Conservation (phyloP, 2,888 invertebrate species). For the Julus scandinavius region DNA sequence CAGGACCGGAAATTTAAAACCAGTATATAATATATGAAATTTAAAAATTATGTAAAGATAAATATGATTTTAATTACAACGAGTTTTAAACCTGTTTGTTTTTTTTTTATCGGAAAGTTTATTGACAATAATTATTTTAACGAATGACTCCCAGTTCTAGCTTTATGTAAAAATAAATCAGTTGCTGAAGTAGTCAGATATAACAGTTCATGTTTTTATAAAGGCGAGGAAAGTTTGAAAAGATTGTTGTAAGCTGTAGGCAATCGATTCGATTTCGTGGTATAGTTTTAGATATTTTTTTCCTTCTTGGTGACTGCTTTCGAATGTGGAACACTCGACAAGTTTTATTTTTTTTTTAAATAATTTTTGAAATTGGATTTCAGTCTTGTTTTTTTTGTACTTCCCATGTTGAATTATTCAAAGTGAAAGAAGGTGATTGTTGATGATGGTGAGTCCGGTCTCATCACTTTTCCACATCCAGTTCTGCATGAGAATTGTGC, state of each 20-base stretch:
- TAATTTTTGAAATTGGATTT: neutral
- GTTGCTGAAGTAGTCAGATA: no score
- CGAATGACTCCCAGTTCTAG: neutral
- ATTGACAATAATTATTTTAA: neutral
- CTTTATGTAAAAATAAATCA: neutral
- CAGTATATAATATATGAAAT: neutral
- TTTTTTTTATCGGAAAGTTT: neutral
- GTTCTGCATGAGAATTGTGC: neutral
- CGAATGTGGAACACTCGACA: conserved; percentile 22
- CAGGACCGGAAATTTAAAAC: neutral
- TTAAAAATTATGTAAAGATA: neutral
- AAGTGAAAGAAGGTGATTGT: neutral
- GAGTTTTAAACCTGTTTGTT: neutral
- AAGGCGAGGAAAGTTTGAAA: neutral
- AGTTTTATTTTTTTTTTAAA: neutral
- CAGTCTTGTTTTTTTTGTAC: neutral
- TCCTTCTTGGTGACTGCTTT: neutral
- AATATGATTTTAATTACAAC: neutral
- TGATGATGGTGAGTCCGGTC: neutral
- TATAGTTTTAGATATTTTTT: neutral
- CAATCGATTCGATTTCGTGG: neutral
- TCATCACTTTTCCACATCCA: conserved; percentile 29
- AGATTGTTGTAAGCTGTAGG: neutral
- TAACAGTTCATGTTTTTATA: conserved; percentile 12
- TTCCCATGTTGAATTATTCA: neutral